These are phyloP conservation scores for Amblyopsis hoosieri DNA, from an alignment of 2,797 vertebrate genomes.

Conservation along the genomic window DNA sequence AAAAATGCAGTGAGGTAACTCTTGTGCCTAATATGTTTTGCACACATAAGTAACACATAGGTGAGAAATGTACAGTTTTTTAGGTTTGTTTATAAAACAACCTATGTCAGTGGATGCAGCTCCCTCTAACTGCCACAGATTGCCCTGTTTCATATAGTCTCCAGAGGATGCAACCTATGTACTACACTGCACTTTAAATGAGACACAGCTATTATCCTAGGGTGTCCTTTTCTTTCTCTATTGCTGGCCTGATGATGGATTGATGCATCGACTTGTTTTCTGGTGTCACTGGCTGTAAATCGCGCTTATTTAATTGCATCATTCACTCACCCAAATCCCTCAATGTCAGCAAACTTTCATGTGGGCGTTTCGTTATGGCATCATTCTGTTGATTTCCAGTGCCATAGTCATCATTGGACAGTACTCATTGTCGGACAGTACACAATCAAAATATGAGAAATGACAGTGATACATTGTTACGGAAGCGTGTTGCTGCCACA, in stretches of 20 bases:
- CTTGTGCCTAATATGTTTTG: too few relatives aligned
- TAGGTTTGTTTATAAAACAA: too few relatives aligned
- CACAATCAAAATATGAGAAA: background rate
- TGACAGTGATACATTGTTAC: background rate
- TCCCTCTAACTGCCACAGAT: too few relatives aligned
- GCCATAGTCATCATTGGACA: slow-evolving; percentile 38
- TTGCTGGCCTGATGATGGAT: slow-evolving; percentile 47
- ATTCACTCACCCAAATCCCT: slow-evolving; percentile 47
- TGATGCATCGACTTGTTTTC: slow-evolving; percentile 56
- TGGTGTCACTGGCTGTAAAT: slow-evolving; percentile 58
- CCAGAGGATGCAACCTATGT: too few relatives aligned
- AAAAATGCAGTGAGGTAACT: too few relatives aligned
- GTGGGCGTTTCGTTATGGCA: slow-evolving; percentile 21
- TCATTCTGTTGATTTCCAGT: slow-evolving; percentile 25
- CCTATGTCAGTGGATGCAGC: too few relatives aligned
- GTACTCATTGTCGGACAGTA: slow-evolving; percentile 14
- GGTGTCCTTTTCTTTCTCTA: slow-evolving; percentile 43
- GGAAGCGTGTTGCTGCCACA: too few relatives aligned
- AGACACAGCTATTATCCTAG: slow-evolving; percentile 25
- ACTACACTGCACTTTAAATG: background rate
- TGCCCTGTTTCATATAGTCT: too few relatives aligned
- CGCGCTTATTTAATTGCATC: slow-evolving; percentile 57
- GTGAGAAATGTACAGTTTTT: too few relatives aligned
- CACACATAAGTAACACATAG: too few relatives aligned
- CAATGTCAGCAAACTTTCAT: slow-evolving; percentile 49